A percentile compares a stretch with the other conserved stretches of the same genome.
phyloP scores from a whole-genome alignment of 2,113 vertebrate genomes.

The Scortum barcoo region DNA sequence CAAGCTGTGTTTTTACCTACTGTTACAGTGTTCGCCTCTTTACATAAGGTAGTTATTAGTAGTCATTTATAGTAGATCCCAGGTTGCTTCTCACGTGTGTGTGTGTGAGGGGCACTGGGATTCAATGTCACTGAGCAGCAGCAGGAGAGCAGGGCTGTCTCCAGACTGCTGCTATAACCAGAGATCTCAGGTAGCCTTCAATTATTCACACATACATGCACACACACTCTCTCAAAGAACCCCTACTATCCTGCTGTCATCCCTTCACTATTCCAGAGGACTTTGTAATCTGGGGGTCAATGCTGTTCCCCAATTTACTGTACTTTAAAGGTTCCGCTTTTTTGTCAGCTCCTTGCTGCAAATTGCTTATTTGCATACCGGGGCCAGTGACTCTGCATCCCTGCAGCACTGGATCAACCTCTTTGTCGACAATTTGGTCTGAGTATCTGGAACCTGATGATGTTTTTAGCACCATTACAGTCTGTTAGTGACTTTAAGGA shows the following conservation, averaged over 20 bases:
- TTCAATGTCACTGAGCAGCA: conserved; percentile 76
- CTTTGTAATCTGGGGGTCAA: background rate
- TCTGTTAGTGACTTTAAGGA: background rate
- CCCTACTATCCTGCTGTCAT: conserved; percentile 55
- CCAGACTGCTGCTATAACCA: conserved; percentile 73
- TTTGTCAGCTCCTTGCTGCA: background rate
- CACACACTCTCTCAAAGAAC: conserved; percentile 30
- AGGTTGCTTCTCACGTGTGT: conserved; percentile 3
- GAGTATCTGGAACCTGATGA: background rate
- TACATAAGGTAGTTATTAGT: too few species aligned
- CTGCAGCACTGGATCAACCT: background rate
- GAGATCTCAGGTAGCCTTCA: conserved; percentile 80
- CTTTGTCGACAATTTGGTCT: background rate
- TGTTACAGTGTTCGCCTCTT: conserved; percentile 8
- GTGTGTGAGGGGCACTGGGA: conserved; percentile 29
- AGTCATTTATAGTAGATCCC: conserved; percentile 18
- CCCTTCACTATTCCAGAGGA: background rate
- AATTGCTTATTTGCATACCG: background rate
- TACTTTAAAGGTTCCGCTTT: background rate
- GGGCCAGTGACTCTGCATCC: conserved; percentile 2
- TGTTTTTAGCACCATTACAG: background rate
- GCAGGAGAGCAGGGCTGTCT: conserved; percentile 74
- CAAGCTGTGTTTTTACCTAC: conserved; percentile 29
- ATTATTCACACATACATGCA: conserved; percentile 79
- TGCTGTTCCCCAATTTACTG: background rate